Base-by-base conservation (phyloP, 2,888 invertebrate genomes). In the Standfussiana lucernea region DNA sequence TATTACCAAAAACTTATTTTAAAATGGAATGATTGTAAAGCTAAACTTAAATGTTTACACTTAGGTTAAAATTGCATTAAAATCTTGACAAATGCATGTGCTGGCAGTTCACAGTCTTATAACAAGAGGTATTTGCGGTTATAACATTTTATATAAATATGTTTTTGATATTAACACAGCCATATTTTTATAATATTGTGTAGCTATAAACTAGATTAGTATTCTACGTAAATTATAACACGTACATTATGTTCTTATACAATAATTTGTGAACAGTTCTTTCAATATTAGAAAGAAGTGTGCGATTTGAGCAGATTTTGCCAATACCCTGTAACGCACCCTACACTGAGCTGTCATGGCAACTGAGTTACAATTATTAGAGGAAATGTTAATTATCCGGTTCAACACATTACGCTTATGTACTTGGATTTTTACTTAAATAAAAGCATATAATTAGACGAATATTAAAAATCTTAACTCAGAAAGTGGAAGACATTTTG, bases 131-230 rank as follows among this genome's bases (percentile, higher is more conserved):
- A 96, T 94, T 94, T 92, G 93, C 91, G 96, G 96, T 96, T 95
- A 90, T 93, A 93, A 92, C 90, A 89, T 90, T 92, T 89, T 92
- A 86, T 91, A 93, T 91, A 94, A 94, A 95, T 95, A 94, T 93
- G 90, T 94, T 95, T 96, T 96, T 95, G 96, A 96, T 95, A 95
- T 95, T 93, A 94, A 95, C 96, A 96, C 96, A 96, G 96, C 96
- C 96, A 96, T 95, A 93, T 94, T 94, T 94, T 93, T 83, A 84
- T 85, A 85, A 89, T 90, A 91, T 89, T 86, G 87, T 90, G 89
- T 90, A 89, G 88, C 86, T 91, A 91, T 87, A 80, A 79, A 85
- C 90, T 90, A 91, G 72, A 87, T 89, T 80, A 90, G 88, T 89
- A 91, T 83, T 88, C 86, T 91, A 89, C 83, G 82, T 88, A 89